phyloP scores from a whole-genome alignment of 2,888 invertebrate genomes.

The Oconnorella tubifera region DNA sequence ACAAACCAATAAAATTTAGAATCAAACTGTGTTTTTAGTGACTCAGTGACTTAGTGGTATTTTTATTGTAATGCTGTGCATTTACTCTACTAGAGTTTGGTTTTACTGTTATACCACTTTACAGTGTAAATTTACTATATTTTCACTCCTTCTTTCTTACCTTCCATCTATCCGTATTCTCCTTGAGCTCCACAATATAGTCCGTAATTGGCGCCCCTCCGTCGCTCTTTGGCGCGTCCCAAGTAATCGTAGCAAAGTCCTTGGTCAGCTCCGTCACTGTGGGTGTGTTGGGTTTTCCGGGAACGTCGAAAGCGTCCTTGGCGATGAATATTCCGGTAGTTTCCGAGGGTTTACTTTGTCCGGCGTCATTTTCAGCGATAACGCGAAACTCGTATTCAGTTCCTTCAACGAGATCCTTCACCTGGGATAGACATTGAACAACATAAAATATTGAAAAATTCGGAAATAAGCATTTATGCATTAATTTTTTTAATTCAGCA shows the following conservation, averaged over 20 bases:
- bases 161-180: slow-evolving; percentile 41
- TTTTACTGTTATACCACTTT: too few species aligned
- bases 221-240: slow-evolving; percentile 31
- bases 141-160: slow-evolving; percentile 40
- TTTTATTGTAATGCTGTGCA: too few species aligned
- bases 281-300: slow-evolving; percentile 27
- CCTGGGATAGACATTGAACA: too few species aligned
- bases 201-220: slow-evolving; percentile 31
- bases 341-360: slow-evolving; percentile 50
- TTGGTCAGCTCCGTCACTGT: slow-evolving; percentile 22
- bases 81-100: too few species aligned
- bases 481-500: too few species aligned
- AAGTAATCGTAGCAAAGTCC: slow-evolving; percentile 25
- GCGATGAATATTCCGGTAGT: slow-evolving; percentile 40
- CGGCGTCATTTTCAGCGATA: slow-evolving; percentile 53
- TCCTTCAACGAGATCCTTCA: slow-evolving; percentile 49
- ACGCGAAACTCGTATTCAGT: slow-evolving; percentile 54
- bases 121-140: slow-evolving; percentile 34
- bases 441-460: too few species aligned
- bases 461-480: too few species aligned
- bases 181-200: slow-evolving; percentile 35
- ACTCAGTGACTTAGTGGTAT: too few species aligned
- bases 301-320: slow-evolving; percentile 49
- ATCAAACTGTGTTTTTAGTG: too few species aligned
- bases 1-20: too few species aligned